Base-by-base conservation (phyloP, 2,888 invertebrate species). In the Ephialtes manifestator region DNA sequence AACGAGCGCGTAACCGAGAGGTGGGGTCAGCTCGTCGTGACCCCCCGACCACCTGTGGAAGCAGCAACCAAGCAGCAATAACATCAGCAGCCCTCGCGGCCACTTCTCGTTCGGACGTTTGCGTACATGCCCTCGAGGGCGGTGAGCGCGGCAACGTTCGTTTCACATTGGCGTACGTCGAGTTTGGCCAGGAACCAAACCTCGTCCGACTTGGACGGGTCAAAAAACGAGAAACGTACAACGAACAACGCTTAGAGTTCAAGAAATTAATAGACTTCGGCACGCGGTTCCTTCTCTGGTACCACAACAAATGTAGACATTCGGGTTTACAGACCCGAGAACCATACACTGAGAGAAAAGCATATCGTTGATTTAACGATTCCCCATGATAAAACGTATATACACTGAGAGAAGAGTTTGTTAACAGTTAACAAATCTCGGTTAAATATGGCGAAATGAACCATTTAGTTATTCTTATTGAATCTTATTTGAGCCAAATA, bases 21-120 rank as follows among this genome's bases (percentile, higher is more conserved):
- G 89, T 89, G 88, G 90, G 92, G 92, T 87, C 86, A 83, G 86
- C 83, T 85, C 43, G 81, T 51, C 72, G 74, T 63, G 72, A 75
- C 71, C 74, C 46, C 24, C 51, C 48, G 83, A 87, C 88, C 88
- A 88, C 87, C 87, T 87, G 93, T 93, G 90, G 93, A 92, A 92
- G 92, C 74, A 78, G 72, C 39, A 63, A 55, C 51, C 35, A 53
- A 72, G 67, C 74, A 63, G 60, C 74, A 63, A 63, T 65, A 39
- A 39, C 65, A 35, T 39, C 35, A 43, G 58, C 74, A 78, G 58
- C 78, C 63, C 75, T 67, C 79, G 74, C 74, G 72, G 83, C 75
- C 79, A 75, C 78, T 82, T 80, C 78, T 67, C 71, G 65, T 77
- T 86, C 70, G 86, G 83, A 86, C 78, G 83, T 85, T 86, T 85